phyloP scores from a whole-genome alignment of 2,113 vertebrate species.

The Ctenodactylus gundi region DNA sequence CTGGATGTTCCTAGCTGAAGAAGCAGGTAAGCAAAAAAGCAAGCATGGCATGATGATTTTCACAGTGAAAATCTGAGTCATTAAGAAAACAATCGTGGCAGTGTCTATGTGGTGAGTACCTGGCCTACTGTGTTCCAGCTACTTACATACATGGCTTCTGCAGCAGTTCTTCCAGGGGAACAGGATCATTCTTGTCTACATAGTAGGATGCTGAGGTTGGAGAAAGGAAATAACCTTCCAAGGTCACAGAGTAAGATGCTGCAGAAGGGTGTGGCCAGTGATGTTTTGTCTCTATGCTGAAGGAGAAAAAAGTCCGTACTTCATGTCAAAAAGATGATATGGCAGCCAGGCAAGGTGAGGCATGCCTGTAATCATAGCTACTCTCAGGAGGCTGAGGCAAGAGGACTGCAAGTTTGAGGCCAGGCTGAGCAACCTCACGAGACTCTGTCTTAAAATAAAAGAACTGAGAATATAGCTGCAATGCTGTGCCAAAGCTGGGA shows the following conservation, averaged over 20 bases:
- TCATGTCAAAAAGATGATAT: not conserved
- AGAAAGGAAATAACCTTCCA: not conserved
- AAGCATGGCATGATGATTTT: not conserved
- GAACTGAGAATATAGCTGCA: not conserved
- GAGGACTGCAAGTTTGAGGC: not conserved
- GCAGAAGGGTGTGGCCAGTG: not conserved
- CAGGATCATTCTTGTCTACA: too few relatives aligned
- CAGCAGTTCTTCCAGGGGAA: not conserved
- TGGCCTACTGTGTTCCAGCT: not conserved
- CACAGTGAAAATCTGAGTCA: not conserved
- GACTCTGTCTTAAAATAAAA: not conserved
- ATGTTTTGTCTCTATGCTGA: not conserved
- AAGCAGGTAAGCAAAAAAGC: not conserved
- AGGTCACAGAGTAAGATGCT: not conserved
- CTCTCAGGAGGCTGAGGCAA: not conserved
- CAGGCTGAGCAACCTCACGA: not conserved
- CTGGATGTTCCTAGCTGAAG: not conserved
- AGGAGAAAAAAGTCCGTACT: not conserved
- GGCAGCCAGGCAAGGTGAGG: not conserved
- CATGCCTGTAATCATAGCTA: not conserved
- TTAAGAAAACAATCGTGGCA: not conserved
- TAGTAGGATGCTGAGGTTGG: not conserved
- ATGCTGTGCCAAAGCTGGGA: not conserved
- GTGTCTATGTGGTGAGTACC: not conserved
- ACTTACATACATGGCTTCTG: accelerated